phyloP scores from a whole-genome alignment of 2,888 invertebrate species.

The Achlya flavicornis region DNA sequence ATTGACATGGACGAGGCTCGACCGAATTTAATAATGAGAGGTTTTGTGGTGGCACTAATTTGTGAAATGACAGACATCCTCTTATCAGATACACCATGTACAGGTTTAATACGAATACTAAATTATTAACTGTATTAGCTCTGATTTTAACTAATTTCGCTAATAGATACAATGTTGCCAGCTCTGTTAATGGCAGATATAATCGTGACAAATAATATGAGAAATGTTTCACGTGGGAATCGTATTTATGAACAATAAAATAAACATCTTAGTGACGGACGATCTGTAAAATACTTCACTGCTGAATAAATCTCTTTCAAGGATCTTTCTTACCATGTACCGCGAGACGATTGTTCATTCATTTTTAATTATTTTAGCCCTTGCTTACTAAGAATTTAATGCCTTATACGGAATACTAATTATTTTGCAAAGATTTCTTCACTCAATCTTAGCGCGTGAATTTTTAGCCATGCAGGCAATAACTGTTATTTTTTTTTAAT shows the following conservation, averaged over 20 bases:
- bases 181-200: neutral
- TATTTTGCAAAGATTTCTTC: neutral
- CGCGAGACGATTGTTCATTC: neutral
- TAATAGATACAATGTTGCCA: neutral
- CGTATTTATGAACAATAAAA: neutral
- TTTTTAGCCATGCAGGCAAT: too few relatives aligned
- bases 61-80: slow-evolving; percentile 16
- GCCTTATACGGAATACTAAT: neutral
- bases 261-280: neutral
- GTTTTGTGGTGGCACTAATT: slow-evolving; percentile 17
- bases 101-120: slow-evolving; percentile 1
- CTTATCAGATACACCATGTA: slow-evolving; percentile 13
- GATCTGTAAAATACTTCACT: neutral
- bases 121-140: neutral
- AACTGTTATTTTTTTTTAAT: too few relatives aligned
- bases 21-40: slow-evolving; percentile 31
- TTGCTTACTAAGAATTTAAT: neutral
- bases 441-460: neutral
- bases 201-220: neutral
- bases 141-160: neutral
- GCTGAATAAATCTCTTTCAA: neutral
- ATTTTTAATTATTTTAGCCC: neutral
- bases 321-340: neutral
- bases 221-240: neutral
- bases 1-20: slow-evolving; percentile 25